These are phyloP conservation scores for Alviniconcha strummeri DNA, from an alignment of 2,888 invertebrate genomes.

Conservation along the genomic window DNA sequence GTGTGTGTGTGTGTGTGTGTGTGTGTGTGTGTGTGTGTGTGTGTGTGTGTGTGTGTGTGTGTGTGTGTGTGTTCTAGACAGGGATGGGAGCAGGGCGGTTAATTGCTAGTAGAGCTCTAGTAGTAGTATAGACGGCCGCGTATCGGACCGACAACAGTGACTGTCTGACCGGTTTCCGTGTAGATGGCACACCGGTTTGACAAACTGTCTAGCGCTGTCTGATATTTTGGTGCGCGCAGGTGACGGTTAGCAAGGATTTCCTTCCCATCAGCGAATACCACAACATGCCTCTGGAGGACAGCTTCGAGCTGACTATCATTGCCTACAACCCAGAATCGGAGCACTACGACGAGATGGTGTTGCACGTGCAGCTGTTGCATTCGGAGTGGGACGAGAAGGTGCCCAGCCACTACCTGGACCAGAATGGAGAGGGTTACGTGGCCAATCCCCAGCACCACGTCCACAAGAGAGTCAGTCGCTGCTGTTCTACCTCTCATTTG, in stretches of 20 bases:
- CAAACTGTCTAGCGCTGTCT: no score
- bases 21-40: background rate
- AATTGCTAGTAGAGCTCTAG: no score
- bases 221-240: background rate
- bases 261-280: background rate
- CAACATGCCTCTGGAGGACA: background rate
- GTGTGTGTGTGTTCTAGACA: background rate
- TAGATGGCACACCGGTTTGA: no score
- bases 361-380: background rate
- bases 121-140: no score
- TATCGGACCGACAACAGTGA: no score
- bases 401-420: background rate
- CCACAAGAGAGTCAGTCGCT: constrained; percentile 19
- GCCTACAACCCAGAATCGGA: constrained; percentile 1
- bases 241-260: background rate
- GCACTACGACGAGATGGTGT: background rate
- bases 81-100: no score
- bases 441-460: constrained; percentile 9
- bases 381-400: constrained; percentile 5
- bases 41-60: background rate
- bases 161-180: no score
- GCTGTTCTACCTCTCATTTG: background rate
- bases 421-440: constrained; percentile 2
- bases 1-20: background rate
- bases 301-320: constrained; percentile 21